phyloP scores from a whole-genome alignment of 2,113 vertebrate species.

The Hystrix brachyura region DNA sequence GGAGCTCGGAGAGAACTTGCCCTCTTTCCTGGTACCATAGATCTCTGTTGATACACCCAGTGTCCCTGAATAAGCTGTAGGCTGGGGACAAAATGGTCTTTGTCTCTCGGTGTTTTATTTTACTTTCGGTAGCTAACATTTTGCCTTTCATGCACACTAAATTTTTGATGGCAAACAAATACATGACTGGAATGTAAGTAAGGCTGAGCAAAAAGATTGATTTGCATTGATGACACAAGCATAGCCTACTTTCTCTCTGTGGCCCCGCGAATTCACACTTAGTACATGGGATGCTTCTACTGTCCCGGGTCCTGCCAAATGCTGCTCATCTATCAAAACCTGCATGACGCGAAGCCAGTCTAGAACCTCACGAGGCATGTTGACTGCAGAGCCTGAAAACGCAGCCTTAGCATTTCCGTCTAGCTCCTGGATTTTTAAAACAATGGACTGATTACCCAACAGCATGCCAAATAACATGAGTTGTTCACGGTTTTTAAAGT shows the following conservation, averaged over 20 bases:
- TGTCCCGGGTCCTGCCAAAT: neutral
- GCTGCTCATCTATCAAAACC: neutral
- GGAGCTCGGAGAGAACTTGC: neutral
- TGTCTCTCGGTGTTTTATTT: neutral
- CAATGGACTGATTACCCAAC: neutral
- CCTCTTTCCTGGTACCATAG: neutral
- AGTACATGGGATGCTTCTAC: rapidly evolving
- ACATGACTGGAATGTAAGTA: neutral
- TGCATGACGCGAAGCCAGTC: neutral
- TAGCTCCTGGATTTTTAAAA: neutral
- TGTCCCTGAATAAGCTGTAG: neutral
- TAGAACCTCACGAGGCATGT: neutral
- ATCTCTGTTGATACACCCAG: neutral
- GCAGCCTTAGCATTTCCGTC: neutral
- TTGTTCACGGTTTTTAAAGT: neutral
- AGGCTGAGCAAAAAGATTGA: neutral
- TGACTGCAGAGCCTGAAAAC: neutral
- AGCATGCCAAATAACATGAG: neutral
- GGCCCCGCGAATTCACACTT: neutral
- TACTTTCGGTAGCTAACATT: neutral
- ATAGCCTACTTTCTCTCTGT: neutral
- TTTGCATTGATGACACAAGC: neutral
- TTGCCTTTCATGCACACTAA: neutral
- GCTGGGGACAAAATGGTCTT: neutral
- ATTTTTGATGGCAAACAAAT: neutral